Percentiles rank a stretch among this genome's conserved stretches.
Conservation (phyloP, 2,888 invertebrate genomes). For the Tiphia femorata region DNA sequence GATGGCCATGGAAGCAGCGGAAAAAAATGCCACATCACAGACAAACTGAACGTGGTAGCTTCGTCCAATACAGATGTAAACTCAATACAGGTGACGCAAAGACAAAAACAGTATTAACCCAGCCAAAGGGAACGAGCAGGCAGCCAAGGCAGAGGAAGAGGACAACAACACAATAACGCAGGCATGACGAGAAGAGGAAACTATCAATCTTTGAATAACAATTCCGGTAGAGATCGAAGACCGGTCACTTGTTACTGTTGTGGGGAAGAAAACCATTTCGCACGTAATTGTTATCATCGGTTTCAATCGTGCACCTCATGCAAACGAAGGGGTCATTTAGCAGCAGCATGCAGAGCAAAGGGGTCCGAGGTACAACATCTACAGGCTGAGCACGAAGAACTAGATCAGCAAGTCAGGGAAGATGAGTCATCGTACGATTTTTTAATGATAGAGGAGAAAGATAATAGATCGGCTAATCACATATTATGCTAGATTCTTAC, state of each 20-base stretch:
- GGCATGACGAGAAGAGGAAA: too few relatives aligned
- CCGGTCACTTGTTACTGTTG: conserved; percentile 11
- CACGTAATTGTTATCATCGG: conserved; percentile 10
- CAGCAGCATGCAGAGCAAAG: conserved; percentile 11
- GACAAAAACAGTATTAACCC: too few relatives aligned
- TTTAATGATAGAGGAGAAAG: neutral
- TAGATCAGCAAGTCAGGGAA: too few relatives aligned
- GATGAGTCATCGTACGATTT: neutral
- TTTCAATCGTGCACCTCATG: conserved; percentile 3
- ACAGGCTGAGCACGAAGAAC: neutral
- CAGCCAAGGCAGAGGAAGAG: too few relatives aligned
- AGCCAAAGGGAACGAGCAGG: too few relatives aligned
- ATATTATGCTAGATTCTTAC: conserved; percentile 56
- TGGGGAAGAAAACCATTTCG: conserved; percentile 13
- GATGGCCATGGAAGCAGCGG: conserved; percentile 9
- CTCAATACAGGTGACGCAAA: neutral
- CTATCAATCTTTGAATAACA: too few relatives aligned
- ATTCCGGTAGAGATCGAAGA: neutral
- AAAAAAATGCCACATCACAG: conserved; percentile 10
- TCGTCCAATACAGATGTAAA: neutral
- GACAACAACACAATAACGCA: too few relatives aligned
- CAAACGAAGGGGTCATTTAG: conserved; percentile 12
- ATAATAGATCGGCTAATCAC: conserved; percentile 41
- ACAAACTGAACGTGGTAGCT: too few relatives aligned
- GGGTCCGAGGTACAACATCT: conserved; percentile 15